phyloP scores from a whole-genome alignment of 2,113 vertebrate species.

The Anguilla rostrata region DNA sequence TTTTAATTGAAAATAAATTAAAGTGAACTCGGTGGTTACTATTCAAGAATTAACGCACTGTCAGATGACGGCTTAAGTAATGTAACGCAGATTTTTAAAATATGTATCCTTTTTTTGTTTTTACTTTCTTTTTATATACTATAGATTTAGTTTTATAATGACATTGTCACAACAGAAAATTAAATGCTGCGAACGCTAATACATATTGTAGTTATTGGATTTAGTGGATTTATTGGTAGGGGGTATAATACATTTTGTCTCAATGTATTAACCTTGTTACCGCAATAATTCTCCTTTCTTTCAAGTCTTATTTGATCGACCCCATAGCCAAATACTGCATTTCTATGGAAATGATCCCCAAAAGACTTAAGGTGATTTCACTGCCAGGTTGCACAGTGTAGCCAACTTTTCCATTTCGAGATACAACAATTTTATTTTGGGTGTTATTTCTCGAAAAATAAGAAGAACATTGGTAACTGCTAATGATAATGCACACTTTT shows the following conservation, averaged over 20 bases:
- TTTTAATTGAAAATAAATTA: not conserved
- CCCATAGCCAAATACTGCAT: not conserved
- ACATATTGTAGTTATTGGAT: not conserved
- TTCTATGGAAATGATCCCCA: not conserved
- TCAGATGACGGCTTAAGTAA: too few relatives aligned
- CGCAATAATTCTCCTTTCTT: not conserved
- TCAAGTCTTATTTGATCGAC: not conserved
- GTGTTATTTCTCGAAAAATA: not conserved
- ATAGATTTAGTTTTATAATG: not conserved
- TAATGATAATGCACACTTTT: not conserved
- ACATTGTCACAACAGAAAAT: not conserved
- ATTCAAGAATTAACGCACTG: not conserved
- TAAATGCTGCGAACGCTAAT: not conserved
- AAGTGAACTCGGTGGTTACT: not conserved
- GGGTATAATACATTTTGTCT: not conserved
- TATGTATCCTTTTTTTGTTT: not conserved
- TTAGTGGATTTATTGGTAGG: not conserved
- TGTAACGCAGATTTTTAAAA: not conserved
- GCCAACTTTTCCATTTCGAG: not conserved
- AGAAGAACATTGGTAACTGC: not conserved
- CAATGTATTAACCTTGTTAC: not conserved
- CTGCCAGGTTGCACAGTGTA: not conserved
- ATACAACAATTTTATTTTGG: not conserved
- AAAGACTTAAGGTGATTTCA: not conserved
- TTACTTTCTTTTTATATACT: not conserved